phyloP scores from a whole-genome alignment of 2,797 vertebrate species.

The Heteromormyrus szaboi region DNA sequence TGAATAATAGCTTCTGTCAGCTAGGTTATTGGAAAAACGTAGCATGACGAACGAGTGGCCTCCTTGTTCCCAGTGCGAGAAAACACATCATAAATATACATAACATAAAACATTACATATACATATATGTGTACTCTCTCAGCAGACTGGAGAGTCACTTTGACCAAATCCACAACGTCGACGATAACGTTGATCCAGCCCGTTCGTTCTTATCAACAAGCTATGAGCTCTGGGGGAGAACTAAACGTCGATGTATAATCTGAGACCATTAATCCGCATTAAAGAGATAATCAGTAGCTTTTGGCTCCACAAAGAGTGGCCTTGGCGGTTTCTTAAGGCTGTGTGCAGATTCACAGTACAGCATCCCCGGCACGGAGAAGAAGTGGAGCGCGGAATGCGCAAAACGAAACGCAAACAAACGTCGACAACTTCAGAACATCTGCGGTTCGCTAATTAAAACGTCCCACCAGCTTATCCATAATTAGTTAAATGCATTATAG shows the following conservation, averaged over 20 bases:
- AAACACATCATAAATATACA: not conserved
- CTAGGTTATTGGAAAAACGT: not conserved
- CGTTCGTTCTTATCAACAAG: not conserved
- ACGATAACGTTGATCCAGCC: not conserved
- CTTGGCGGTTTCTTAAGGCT: not conserved
- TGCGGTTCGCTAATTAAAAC: not conserved
- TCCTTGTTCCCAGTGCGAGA: not conserved
- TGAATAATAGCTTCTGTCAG: not conserved
- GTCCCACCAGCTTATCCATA: not conserved
- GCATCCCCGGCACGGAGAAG: not conserved
- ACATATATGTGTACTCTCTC: not conserved
- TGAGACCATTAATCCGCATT: not conserved
- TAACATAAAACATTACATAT: not conserved
- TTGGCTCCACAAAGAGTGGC: not conserved
- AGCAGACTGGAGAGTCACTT: not conserved
- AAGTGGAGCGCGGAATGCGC: not conserved
- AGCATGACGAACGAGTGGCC: not conserved
- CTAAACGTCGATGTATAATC: not conserved
- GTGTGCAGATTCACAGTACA: not conserved
- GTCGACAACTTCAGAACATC: not conserved
- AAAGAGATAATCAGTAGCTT: not conserved
- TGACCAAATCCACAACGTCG: not conserved
- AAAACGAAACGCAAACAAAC: not conserved
- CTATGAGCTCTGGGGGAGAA: not conserved
- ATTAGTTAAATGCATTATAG: slow-evolving; percentile 5